phyloP scores from a whole-genome alignment of 2,888 invertebrate species.

The Stomorhina lunata region DNA sequence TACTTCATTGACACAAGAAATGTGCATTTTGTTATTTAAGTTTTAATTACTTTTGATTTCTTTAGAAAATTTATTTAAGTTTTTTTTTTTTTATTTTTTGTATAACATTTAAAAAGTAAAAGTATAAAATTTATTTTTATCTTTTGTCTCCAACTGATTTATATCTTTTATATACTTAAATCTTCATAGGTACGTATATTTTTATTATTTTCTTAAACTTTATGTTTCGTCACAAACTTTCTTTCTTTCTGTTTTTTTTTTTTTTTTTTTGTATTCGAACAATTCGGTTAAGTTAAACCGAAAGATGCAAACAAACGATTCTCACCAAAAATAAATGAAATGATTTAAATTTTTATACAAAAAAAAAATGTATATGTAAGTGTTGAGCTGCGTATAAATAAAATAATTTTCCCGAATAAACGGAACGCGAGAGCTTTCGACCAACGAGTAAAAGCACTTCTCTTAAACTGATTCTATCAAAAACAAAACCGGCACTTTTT shows the following conservation, averaged over 20 bases:
- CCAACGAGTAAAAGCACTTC: constrained; percentile 44
- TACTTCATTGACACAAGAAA: too few relatives aligned
- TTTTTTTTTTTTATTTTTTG: too few relatives aligned
- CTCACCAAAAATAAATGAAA: constrained; percentile 47
- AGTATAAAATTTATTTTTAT: too few relatives aligned
- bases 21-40: too few relatives aligned
- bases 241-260: too few relatives aligned
- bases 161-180: background rate
- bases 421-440: constrained; percentile 33
- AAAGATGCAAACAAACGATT: constrained; percentile 1
- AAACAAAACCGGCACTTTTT: constrained; percentile 42
- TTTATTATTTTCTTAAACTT: background rate
- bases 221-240: constrained; percentile 15
- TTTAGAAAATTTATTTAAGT: too few relatives aligned
- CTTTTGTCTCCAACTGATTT: constrained; percentile 20
- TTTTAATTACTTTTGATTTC: too few relatives aligned
- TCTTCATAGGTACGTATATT: background rate
- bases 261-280: too few relatives aligned
- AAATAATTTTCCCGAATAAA: constrained; percentile 7
- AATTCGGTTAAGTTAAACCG: background rate
- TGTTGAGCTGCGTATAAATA: background rate
- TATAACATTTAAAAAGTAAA: too few relatives aligned
- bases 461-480: constrained; percentile 27
- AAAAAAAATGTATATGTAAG: constrained; percentile 14
- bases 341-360: too few relatives aligned